Conservation (phyloP, 2,113 vertebrate genomes). For the Propithecus coquereli region DNA sequence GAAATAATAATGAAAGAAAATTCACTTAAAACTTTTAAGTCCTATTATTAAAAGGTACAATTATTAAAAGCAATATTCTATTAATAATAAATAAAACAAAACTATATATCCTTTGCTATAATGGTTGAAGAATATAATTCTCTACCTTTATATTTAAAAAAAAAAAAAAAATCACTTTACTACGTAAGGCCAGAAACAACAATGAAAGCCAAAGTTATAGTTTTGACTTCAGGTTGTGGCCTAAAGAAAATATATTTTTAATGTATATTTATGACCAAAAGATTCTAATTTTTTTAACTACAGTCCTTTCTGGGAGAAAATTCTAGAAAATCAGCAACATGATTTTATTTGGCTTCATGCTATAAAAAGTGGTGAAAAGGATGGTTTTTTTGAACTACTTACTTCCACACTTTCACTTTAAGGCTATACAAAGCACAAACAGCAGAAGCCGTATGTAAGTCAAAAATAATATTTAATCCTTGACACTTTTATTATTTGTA, state of each 20-base stretch:
- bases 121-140: not conserved
- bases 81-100: conserved; percentile 1
- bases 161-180: not conserved
- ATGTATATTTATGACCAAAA: not conserved
- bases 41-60: not conserved
- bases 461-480: conserved; percentile 9
- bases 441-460: not conserved
- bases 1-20: conserved; percentile 27
- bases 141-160: not conserved
- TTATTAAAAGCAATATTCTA: not conserved
- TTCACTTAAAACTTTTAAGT: conserved; percentile 27
- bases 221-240: conserved; percentile 7
- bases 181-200: not conserved
- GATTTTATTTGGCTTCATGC: not conserved
- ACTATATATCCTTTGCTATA: not conserved
- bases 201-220: not conserved
- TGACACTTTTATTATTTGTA: conserved; percentile 23
- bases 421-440: not conserved
- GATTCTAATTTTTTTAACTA: conserved; percentile 6
- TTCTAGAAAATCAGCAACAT: not conserved
- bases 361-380: conserved; percentile 16
- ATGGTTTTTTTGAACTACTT: not conserved
- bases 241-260: conserved; percentile 13
- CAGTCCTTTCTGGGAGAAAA: not conserved
- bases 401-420: conserved; percentile 10